phyloP scores from a whole-genome alignment of 1,140 invertebrate genomes.

The Rhopalosiphum maidis region DNA sequence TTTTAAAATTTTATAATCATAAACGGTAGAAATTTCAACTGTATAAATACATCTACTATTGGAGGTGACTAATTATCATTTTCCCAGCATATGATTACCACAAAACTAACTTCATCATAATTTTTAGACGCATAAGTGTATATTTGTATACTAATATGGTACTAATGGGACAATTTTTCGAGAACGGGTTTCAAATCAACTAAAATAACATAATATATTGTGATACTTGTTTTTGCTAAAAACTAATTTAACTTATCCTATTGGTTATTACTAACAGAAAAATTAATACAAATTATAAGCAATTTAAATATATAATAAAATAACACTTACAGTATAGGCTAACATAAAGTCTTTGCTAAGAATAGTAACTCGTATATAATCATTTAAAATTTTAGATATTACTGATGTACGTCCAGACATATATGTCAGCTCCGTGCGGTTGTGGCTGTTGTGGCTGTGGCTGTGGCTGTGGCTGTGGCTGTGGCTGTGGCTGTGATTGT shows the following conservation, averaged over 20 bases:
- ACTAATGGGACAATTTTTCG: too few relatives aligned
- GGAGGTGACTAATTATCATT: too few relatives aligned
- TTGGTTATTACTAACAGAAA: background rate
- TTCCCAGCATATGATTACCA: too few relatives aligned
- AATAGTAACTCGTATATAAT: background rate
- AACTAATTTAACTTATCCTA: background rate
- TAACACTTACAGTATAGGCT: background rate
- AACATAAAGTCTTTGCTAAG: background rate
- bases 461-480: background rate
- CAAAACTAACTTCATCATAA: too few relatives aligned
- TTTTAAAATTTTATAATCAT: too few relatives aligned
- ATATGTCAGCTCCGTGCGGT: background rate
- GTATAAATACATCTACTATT: too few relatives aligned
- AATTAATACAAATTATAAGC: background rate
- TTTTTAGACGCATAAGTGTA: too few relatives aligned
- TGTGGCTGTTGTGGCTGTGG: background rate
- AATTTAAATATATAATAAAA: background rate
- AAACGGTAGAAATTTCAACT: too few relatives aligned
- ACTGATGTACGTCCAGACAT: background rate
- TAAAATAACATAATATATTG: too few relatives aligned
- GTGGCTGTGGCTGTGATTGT: background rate
- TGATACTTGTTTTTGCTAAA: background rate
- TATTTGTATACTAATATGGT: too few relatives aligned
- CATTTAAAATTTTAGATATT: background rate
- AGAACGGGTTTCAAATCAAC: too few relatives aligned